A percentile compares a stretch with the other conserved stretches of the same genome.
Evolutionary conservation across 2,888 invertebrate genomes (phyloP).

Genomic region (Vesta saturnalis): DNA sequence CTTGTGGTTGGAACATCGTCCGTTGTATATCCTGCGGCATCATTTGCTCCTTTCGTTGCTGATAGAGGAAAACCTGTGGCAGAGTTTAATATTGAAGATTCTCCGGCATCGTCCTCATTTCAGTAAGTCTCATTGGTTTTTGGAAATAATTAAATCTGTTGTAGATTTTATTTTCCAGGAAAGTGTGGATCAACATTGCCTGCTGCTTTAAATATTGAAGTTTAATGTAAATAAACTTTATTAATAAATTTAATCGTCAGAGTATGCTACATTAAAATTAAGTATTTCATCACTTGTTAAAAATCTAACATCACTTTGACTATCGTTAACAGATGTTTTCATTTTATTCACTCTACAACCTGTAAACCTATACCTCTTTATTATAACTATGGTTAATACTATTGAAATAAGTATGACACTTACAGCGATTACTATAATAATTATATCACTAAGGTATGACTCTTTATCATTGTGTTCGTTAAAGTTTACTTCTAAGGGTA

Average conservation of each 20-base stretch:
- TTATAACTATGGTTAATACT: conserved; percentile 41
- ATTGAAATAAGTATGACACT: conserved; percentile 35
- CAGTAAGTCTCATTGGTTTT: conserved; percentile 36
- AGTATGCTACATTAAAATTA: conserved; percentile 63
- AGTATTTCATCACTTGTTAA: conserved; percentile 66
- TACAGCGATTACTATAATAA: conserved; percentile 5
- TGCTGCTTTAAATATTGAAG: conserved; percentile 56
- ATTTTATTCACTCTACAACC: conserved; percentile 37
- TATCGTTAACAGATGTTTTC: conserved; percentile 50
- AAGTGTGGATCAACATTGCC: conserved; percentile 57
- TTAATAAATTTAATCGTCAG: conserved; percentile 32
- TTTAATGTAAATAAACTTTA: no score
- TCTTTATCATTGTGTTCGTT: neutral
- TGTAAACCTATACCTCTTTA: conserved; percentile 25
- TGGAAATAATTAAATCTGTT: neutral
- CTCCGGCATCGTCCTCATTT: conserved; percentile 53
- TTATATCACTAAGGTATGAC: conserved; percentile 12
- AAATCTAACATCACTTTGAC: conserved; percentile 67
- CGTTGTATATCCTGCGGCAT: conserved; percentile 87
- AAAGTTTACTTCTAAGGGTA: neutral
- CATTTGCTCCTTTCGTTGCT: conserved; percentile 84
- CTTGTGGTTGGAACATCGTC: conserved; percentile 88
- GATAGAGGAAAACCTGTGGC: conserved; percentile 78
- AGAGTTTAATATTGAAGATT: conserved; percentile 70
- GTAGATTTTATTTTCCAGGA: conserved; percentile 57